Conservation (phyloP, 2,888 invertebrate genomes). For the Trilocha varians region DNA sequence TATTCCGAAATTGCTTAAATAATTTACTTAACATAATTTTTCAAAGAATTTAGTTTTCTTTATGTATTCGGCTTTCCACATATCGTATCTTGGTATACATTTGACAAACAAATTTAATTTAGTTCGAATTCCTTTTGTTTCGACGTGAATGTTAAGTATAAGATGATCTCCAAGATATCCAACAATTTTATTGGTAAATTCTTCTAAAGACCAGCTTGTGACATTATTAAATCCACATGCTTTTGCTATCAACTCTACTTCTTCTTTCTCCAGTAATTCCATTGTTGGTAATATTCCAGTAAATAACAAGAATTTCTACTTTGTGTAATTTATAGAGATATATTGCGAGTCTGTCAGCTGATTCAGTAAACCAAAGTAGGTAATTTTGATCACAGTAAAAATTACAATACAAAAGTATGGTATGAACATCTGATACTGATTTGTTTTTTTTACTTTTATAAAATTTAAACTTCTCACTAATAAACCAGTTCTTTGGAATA, state of each 20-base stretch:
- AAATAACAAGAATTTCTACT: not conserved
- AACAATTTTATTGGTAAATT: constrained; percentile 39
- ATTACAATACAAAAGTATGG: too few species aligned
- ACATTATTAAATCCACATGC: constrained; percentile 24
- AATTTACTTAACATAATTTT: constrained; percentile 45
- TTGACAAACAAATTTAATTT: constrained; percentile 72
- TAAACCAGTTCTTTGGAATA: too few species aligned
- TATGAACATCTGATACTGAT: too few species aligned
- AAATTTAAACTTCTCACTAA: too few species aligned
- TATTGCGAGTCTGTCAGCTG: not conserved
- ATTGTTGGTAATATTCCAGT: constrained; percentile 16
- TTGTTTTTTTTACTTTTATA: too few species aligned
- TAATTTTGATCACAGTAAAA: constrained; percentile 6
- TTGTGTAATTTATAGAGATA: not conserved
- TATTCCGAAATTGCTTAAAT: constrained; percentile 36
- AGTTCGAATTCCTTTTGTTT: constrained; percentile 17
- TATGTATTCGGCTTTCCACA: constrained; percentile 54
- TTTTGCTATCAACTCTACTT: constrained; percentile 33
- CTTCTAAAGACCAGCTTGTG: constrained; percentile 31
- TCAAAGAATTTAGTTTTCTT: constrained; percentile 40
- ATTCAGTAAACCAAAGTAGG: not conserved
- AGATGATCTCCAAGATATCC: constrained; percentile 59
- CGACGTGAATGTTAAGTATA: constrained; percentile 31
- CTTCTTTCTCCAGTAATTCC: constrained; percentile 33
- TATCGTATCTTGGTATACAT: constrained; percentile 66